phyloP scores from a whole-genome alignment of 2,797 vertebrate species.

The Podarcis lilfordi region DNA sequence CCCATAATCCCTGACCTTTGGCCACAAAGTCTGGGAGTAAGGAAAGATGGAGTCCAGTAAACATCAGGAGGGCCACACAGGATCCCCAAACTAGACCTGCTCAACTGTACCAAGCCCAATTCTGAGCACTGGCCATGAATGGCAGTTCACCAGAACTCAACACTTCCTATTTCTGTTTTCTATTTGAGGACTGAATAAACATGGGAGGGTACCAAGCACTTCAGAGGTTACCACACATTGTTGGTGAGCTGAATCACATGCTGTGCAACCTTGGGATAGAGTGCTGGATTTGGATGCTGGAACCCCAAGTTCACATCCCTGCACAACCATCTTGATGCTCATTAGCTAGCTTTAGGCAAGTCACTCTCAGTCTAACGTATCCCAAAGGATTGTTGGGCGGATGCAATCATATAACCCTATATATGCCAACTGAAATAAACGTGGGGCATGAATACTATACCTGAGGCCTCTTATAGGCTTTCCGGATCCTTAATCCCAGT shows the following conservation, averaged over 20 bases:
- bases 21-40: no score
- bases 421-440: neutral
- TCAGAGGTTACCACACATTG: neutral
- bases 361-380: neutral
- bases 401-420: neutral
- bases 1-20: no score
- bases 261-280: neutral
- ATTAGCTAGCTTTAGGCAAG: neutral
- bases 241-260: no score
- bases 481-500: constrained; percentile 92
- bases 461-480: constrained; percentile 95
- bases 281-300: neutral
- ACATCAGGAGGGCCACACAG: no score
- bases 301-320: neutral
- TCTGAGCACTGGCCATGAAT: neutral
- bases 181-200: neutral
- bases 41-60: no score
- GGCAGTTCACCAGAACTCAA: neutral
- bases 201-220: neutral
- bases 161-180: neutral
- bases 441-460: constrained; percentile 65
- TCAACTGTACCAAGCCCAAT: neutral
- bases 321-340: neutral
- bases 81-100: neutral
- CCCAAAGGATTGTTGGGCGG: neutral